These are phyloP conservation scores for Temnopleurus reevesii DNA, from an alignment of 53 echinoderm and acorn worm genomes.

Conservation along the genomic window DNA sequence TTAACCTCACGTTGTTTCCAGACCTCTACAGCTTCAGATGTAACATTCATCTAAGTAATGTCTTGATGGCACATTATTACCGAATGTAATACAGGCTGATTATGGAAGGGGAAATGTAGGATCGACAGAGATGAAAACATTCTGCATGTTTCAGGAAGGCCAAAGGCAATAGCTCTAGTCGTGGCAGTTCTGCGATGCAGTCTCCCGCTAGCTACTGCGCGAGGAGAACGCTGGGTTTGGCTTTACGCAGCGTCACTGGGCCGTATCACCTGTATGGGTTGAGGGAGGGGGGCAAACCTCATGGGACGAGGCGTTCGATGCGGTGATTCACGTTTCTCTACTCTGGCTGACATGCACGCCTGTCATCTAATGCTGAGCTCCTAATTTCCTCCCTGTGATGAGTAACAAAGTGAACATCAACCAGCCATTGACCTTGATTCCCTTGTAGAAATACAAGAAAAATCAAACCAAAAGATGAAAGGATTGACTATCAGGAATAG, in stretches of 20 bases:
- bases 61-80: not conserved
- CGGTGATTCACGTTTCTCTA: slow-evolving; percentile 53
- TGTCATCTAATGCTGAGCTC: slow-evolving; percentile 60
- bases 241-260: slow-evolving; percentile 51
- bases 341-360: slow-evolving; percentile 59
- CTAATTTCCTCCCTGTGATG: slow-evolving; percentile 57
- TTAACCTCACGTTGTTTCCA: no score
- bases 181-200: not conserved
- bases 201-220: not conserved
- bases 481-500: slow-evolving; percentile 27
- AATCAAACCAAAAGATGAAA: not conserved
- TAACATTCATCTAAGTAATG: no score
- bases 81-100: not conserved
- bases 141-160: not conserved
- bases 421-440: slow-evolving; percentile 59
- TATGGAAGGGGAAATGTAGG: not conserved
- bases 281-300: slow-evolving; percentile 56
- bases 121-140: not conserved
- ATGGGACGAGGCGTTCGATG: slow-evolving; percentile 41
- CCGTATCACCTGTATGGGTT: slow-evolving; percentile 57
- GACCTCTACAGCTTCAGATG: no score
- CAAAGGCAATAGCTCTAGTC: not conserved
- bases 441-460: slow-evolving; percentile 18
- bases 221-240: slow-evolving; percentile 27
- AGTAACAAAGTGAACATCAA: slow-evolving; percentile 47